These are phyloP conservation scores for Lonchura striata DNA, from an alignment of 2,113 vertebrate genomes.

Conservation along the genomic window DNA sequence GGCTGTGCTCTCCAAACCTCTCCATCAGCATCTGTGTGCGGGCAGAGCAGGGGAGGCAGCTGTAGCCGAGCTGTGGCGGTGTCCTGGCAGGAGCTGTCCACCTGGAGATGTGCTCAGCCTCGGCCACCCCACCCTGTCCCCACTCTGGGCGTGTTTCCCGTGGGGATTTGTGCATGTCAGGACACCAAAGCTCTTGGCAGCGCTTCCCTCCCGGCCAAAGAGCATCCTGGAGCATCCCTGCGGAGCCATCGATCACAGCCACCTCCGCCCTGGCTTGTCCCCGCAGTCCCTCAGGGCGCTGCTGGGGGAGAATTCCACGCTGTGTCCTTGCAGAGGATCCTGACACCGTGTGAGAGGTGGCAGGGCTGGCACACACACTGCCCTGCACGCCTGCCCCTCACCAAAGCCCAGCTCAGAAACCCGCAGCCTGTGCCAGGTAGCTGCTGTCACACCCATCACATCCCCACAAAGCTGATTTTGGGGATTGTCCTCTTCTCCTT, in stretches of 20 bases:
- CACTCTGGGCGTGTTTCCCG: fast-evolving
- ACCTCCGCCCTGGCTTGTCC: not conserved
- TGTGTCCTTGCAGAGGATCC: not conserved
- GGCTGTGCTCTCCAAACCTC: not conserved
- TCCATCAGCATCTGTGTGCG: not conserved
- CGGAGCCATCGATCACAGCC: not conserved
- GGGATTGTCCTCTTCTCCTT: not conserved
- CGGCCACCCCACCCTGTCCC: not conserved
- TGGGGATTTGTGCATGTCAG: too few relatives aligned
- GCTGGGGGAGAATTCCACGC: fast-evolving
- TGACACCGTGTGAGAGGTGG: not conserved
- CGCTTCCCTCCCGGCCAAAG: not conserved
- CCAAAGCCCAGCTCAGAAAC: not conserved
- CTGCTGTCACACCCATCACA: not conserved
- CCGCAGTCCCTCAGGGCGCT: fast-evolving
- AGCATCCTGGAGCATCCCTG: not conserved
- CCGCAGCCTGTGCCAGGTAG: fast-evolving
- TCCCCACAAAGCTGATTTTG: not conserved
- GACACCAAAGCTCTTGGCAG: not conserved
- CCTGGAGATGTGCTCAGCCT: too few relatives aligned
- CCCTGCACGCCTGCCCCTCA: fast-evolving
- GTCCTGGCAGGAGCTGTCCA: not conserved
- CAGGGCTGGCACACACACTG: not conserved
- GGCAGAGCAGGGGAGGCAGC: not conserved
- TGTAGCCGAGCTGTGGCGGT: not conserved